phyloP scores from a whole-genome alignment of 2,888 invertebrate genomes.

The Netelia melanura region DNA sequence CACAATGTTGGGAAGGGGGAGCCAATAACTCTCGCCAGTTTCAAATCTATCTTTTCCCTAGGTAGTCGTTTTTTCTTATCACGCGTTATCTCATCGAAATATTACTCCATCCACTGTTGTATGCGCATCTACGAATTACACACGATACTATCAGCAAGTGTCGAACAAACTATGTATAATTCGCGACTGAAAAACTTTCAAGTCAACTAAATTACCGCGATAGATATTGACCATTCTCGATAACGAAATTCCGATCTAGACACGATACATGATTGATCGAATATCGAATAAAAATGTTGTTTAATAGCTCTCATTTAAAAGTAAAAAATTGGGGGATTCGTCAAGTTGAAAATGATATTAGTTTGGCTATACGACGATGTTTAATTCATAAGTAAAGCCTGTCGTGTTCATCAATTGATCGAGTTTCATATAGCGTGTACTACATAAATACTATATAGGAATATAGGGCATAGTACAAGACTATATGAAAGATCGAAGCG shows the following conservation, averaged over 20 bases:
- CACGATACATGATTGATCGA: no score
- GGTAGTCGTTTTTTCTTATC: background rate
- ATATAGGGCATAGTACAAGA: conserved; percentile 6
- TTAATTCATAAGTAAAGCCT: background rate
- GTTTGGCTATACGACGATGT: background rate
- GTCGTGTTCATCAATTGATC: conserved; percentile 13
- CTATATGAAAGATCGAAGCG: conserved; percentile 17
- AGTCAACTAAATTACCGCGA: no score
- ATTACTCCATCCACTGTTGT: background rate
- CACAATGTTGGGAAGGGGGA: background rate
- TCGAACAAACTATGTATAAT: background rate
- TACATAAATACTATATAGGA: conserved; percentile 1
- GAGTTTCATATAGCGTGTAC: background rate
- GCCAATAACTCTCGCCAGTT: background rate
- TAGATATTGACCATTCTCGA: no score
- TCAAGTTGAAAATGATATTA: background rate
- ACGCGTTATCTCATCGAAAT: conserved; percentile 26
- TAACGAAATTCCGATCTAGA: no score
- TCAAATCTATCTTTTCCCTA: background rate
- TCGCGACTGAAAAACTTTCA: no score
- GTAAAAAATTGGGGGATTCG: background rate
- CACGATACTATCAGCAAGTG: background rate
- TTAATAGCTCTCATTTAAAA: background rate
- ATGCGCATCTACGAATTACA: background rate
- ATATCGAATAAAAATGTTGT: background rate